Evolutionary conservation across 2,113 vertebrate species (phyloP), one percentile per base, ranked within the genome.

Genomic region (Pongo pygmaeus): DNA sequence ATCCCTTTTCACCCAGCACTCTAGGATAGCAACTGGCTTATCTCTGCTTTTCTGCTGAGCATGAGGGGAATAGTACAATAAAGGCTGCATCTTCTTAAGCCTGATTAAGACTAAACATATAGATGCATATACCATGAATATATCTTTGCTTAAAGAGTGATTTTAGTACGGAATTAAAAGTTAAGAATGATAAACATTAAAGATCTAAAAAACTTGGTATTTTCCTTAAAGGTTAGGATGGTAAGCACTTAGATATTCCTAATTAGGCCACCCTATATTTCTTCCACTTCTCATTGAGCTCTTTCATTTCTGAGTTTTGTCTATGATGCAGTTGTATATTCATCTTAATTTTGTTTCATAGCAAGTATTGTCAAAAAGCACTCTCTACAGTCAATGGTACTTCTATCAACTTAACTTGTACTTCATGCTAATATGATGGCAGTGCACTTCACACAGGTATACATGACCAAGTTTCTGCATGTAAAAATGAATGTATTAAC

Each of bases 381-480:
- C 50, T 95, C 43, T 85, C 40, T 64, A 16, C 0, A 61, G 18
- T 70, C 69, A 90, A 67, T 46, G 32, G 10, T 22, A 72, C 43
- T 97, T 92, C 70, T 50, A 64, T 50, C 59, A 96, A 59, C 59
- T 85, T 93, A 91, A 91, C 11, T 59, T 43, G 12, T 17, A 89
- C 22, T 94, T 96, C 74, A 40, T 57, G 79, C 59, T 84, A 91
- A 93, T 89, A 74, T 61, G 12, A 93, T 32, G 69, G 69, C 6
- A 70, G 8, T 52, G 11, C 0, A 75, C 32, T 94, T 92, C 77
- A 69, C 25, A 14, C 74, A 78, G 9, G 6, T 43, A 64, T 30
- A 10, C 27, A 70, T 9, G n/a, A 74, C 14, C 40, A 64, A 52
- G 9, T 50, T 94, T 90, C 55, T 75, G 43, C 57, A 12, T 40